These are phyloP conservation scores for Drosophila virilis DNA, from an alignment of 1,140 invertebrate genomes.

Conservation along the genomic window DNA sequence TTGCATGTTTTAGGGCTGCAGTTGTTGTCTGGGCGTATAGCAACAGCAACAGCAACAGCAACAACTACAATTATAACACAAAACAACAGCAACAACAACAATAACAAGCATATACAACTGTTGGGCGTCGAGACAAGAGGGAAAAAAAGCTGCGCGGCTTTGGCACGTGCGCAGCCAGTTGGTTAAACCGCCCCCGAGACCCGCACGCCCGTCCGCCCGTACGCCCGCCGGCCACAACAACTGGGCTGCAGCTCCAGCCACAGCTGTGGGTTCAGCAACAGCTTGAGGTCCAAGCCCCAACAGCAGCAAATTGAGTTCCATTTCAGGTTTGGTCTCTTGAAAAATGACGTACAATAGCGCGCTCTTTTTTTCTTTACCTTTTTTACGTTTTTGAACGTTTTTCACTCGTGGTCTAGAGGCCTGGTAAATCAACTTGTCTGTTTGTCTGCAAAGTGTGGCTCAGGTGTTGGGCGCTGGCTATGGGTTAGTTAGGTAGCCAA, in stretches of 20 bases:
- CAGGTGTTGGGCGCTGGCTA: conserved; percentile 57
- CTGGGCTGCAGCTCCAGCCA: conserved; percentile 18
- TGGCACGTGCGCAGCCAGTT: conserved; percentile 72
- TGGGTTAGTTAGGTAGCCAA: conserved; percentile 45
- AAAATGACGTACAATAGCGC: conserved; percentile 76
- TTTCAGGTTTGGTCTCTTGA: conserved; percentile 61
- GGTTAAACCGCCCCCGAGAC: conserved; percentile 15
- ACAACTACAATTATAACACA: conserved; percentile 57
- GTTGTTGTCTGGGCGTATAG: conserved; percentile 27
- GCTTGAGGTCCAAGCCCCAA: conserved; percentile 21
- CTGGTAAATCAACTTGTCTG: conserved; percentile 81
- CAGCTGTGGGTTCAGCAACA: conserved; percentile 7
- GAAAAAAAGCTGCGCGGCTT: conserved; percentile 62
- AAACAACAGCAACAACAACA: conserved; percentile 37
- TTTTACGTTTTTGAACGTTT: background rate
- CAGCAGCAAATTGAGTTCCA: conserved; percentile 41
- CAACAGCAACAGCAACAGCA: conserved; percentile 37
- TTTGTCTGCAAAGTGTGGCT: conserved; percentile 56
- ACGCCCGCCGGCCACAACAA: background rate
- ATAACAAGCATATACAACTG: conserved; percentile 45
- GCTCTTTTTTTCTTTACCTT: conserved; percentile 36
- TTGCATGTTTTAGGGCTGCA: conserved; percentile 25
- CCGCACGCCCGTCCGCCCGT: conserved; percentile 4
- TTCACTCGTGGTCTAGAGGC: conserved; percentile 17
- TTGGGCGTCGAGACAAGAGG: conserved; percentile 16